Conservation (phyloP, 2,888 invertebrate genomes). For the Drosophila antonietae region DNA sequence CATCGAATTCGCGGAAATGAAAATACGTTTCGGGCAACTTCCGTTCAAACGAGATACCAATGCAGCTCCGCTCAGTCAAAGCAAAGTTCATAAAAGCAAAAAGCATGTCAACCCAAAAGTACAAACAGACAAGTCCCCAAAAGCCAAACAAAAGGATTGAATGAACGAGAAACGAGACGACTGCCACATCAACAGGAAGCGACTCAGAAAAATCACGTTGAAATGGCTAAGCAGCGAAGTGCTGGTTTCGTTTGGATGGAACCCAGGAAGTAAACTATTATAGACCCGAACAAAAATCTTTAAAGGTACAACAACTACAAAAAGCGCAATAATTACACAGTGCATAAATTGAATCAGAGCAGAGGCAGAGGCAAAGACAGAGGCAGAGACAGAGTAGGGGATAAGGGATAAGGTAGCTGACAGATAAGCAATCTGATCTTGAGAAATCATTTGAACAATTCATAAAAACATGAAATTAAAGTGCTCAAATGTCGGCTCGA, state of each 20-base stretch:
- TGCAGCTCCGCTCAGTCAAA: slow-evolving; percentile 18
- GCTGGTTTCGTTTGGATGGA: slow-evolving; percentile 50
- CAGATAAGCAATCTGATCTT: slow-evolving; percentile 82
- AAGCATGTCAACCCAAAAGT: slow-evolving; percentile 70
- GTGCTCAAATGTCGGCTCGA: slow-evolving; percentile 64
- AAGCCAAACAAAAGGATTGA: slow-evolving; percentile 35
- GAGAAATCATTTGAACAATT: slow-evolving; percentile 78
- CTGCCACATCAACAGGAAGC: slow-evolving; percentile 77
- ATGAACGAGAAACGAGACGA: slow-evolving; percentile 16
- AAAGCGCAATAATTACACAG: slow-evolving; percentile 72
- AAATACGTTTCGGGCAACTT: slow-evolving; percentile 64
- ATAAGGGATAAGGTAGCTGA: slow-evolving; percentile 19
- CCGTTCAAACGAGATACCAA: slow-evolving; percentile 58
- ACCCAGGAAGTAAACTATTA: slow-evolving; percentile 83
- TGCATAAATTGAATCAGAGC: slow-evolving; percentile 63
- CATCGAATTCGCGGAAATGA: slow-evolving; percentile 57
- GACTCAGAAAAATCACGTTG: slow-evolving; percentile 82
- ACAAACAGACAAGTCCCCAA: slow-evolving; percentile 64
- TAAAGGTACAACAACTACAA: slow-evolving; percentile 58
- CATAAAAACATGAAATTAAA: slow-evolving; percentile 76
- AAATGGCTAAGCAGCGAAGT: slow-evolving; percentile 53
- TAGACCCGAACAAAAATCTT: slow-evolving; percentile 29
- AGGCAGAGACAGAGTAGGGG: slow-evolving; percentile 5
- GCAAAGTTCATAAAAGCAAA: slow-evolving; percentile 76
- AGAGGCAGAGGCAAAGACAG: slow-evolving; percentile 24